Evolutionary conservation across 2,888 invertebrate genomes (phyloP), one percentile per base, ranked within the genome.

Genomic region (Morpho deidamia): DNA sequence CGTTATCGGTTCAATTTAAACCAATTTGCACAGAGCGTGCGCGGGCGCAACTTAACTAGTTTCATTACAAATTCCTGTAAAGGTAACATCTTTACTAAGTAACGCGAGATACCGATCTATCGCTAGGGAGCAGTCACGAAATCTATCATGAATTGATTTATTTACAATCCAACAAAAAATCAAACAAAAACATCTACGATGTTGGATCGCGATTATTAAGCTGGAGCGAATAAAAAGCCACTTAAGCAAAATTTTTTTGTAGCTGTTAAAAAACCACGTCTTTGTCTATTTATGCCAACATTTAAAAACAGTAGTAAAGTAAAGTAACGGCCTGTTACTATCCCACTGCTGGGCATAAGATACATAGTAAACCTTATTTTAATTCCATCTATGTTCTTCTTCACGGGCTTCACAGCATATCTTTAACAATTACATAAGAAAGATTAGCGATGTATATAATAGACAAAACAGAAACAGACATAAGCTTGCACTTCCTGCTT

Each of bases 111-210:
- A 57, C 37, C 39, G 59, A 61, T 59, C 59, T 59, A 49, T 56
- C 33, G 47, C 50, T 44, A 48, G 44, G 47, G 48, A 46, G 56
- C 53, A 34, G 61, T 61, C 61, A 61, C 61, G 61, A 61, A 57
- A 57, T 55, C 49, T 41, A 55, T 55, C 50, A 52, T 38, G 38
- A 50, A 55, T 57, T 53, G 44, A 55, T 53, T 59, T 59, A 57
- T 57, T 56, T 57, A 51, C 50, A 44, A 59, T 53, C 43, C 14
- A 38, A 35, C 40, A 51, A 56, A 59, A 61, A 53, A 56, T 41
- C 11, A 41, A 7, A 38, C 45, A 53, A 55, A 58, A 51, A 40
- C 45, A 43, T 39, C 40, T 33, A 38, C 40, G 44, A 53, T 54
- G 33, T 39, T 40, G 38, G 44, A 48, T 40, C 44, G 49, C 43